Evolutionary conservation across 2,113 vertebrate genomes (phyloP), one percentile per base, ranked within the genome.

Genomic region (Saimiri boliviensis): DNA sequence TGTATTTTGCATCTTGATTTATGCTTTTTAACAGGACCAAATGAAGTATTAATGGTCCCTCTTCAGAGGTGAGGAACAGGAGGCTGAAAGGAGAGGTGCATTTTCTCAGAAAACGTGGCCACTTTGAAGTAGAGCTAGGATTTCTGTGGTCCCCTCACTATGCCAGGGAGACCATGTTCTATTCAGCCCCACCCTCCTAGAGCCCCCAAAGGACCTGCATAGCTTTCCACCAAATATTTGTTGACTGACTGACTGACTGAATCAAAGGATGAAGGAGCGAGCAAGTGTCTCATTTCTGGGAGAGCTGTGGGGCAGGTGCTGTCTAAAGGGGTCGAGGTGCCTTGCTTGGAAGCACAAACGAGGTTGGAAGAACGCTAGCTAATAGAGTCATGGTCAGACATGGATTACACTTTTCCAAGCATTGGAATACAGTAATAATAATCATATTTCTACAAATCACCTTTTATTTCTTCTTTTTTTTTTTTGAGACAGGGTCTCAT

Each of bases 241-340:
- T 84, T 74, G 94, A 94, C 12, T 93, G 68, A 89, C 7, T 68
- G 74, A 92, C 2, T 63, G 90, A 88, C 14, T n/a, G 40, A 87
- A 74, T 35, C 35, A 40, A 74, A 74, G 63, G 37, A 79, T 3
- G 49, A 91, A 74, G 13, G 40, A 80, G 23, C n/a, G n/a, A 80
- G 30, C 54, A 73, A 58, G 52, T 68, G 25, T 96, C 70, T 37
- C 0, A 32, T 87, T 90, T 90, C 76, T 16, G 20, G 79, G 90
- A 89, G 79, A 54, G 30, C 25, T 42, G 45, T 10, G n/a, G 93
- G 60, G 20, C 8, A 21, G 66, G 35, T 12, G 10, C 54, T 27
- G 27, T 49, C 47, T 79, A 49, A 56, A 63, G 49, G 6, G 71
- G 70, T 35, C 11, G 6, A 30, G 42, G 52, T 1, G 0, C 5